Conservation (phyloP, 2,113 vertebrate genomes). For the Chloropsis cyanopogon region DNA sequence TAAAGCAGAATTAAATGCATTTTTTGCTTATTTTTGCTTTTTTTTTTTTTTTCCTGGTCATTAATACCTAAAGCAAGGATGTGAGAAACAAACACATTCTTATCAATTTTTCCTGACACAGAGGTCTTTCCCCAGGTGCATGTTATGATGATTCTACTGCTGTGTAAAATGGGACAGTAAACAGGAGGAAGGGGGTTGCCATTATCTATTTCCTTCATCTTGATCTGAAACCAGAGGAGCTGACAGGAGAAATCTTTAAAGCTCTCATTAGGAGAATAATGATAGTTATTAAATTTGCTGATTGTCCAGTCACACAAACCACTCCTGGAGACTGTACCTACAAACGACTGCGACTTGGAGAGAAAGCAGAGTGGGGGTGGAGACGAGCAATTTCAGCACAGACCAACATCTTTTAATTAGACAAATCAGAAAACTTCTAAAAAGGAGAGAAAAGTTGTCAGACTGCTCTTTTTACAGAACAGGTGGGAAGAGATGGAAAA, state of each 20-base stretch:
- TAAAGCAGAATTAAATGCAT: background rate
- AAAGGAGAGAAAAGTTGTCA: background rate
- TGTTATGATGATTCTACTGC: background rate
- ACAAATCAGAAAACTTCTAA: background rate
- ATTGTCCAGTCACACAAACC: background rate
- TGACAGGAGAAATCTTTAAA: background rate
- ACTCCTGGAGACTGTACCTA: background rate
- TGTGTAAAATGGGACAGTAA: background rate
- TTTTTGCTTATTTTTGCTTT: background rate
- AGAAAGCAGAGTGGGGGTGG: background rate
- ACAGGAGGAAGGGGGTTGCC: background rate
- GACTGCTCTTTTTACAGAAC: background rate
- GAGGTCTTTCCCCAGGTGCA: background rate
- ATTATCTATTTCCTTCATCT: background rate
- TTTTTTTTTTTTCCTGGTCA: background rate
- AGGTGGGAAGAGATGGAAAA: background rate
- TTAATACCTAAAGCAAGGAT: background rate
- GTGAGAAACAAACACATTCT: background rate
- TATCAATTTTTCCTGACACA: background rate
- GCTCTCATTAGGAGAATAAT: background rate
- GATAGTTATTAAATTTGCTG: background rate
- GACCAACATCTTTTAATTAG: background rate
- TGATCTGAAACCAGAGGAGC: background rate
- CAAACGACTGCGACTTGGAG: background rate
- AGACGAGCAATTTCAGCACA: background rate